These are phyloP conservation scores for Suricata suricatta DNA, from an alignment of 2,113 vertebrate species.

Conservation along the genomic window DNA sequence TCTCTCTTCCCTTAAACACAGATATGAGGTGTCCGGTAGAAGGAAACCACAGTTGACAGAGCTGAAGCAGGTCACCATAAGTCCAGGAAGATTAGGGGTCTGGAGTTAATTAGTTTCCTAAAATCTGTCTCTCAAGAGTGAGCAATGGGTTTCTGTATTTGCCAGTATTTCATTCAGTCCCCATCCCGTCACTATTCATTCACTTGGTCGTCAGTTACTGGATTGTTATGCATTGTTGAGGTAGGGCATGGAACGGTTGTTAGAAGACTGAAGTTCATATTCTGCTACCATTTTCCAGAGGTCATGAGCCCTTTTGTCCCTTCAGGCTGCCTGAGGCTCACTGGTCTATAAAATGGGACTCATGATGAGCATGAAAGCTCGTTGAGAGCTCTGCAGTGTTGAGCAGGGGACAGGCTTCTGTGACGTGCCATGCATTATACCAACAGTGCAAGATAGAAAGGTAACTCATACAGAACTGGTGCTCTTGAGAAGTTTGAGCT, in stretches of 20 bases:
- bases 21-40: neutral
- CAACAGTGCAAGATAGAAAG: neutral
- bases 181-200: neutral
- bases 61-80: neutral
- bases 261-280: neutral
- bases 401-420: neutral
- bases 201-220: neutral
- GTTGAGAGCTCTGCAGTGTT: neutral
- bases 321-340: neutral
- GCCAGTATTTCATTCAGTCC: neutral
- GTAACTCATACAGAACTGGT: neutral
- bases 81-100: neutral
- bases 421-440: neutral
- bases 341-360: neutral
- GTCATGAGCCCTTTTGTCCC: neutral
- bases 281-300: neutral
- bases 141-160: neutral
- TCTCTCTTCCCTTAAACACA: neutral
- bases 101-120: neutral
- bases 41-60: neutral
- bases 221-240: neutral
- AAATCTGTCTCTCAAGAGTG: neutral
- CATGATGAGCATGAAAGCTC: neutral
- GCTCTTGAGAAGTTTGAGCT: neutral
- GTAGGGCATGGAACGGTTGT: neutral